Evolutionary conservation across 2,113 vertebrate genomes (phyloP).

Genomic region (Chascanopsetta lugubris): DNA sequence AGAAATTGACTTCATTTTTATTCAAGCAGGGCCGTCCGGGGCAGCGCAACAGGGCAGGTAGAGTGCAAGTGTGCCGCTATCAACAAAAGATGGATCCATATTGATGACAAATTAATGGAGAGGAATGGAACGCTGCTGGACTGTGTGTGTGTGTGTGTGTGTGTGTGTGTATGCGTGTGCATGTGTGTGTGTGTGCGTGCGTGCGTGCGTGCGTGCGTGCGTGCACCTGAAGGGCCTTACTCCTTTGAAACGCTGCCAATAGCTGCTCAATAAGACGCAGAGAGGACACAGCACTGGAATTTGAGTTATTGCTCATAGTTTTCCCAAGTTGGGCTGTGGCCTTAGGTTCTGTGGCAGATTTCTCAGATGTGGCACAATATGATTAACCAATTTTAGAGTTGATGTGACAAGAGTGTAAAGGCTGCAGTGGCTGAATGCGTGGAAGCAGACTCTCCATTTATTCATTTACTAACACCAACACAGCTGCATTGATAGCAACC

Average conservation of each 20-base stretch:
- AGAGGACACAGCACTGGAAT: conserved; percentile 49
- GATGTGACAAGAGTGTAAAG: background rate
- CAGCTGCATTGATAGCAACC: background rate
- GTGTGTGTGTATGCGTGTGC: too few relatives aligned
- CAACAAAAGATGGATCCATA: conserved; percentile 82
- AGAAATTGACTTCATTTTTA: conserved; percentile 73
- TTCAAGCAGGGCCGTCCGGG: conserved; percentile 85
- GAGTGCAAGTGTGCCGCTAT: conserved; percentile 84
- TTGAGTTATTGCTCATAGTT: conserved; percentile 47
- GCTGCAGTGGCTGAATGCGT: background rate
- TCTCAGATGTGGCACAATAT: background rate
- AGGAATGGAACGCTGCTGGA: conserved; percentile 62
- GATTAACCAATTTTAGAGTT: conserved; percentile 6
- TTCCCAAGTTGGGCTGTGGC: conserved; percentile 49
- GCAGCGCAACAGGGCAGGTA: conserved; percentile 83
- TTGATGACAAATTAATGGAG: conserved; percentile 71
- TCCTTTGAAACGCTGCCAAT: conserved; percentile 63
- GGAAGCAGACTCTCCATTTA: background rate
- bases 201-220: too few relatives aligned
- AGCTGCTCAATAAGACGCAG: conserved; percentile 66
- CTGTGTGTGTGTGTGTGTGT: too few relatives aligned
- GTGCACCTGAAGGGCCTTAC: conserved; percentile 54
- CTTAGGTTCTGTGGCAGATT: conserved; percentile 5
- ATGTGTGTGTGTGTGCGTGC: too few relatives aligned
- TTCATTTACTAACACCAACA: too few relatives aligned